Evolutionary conservation across 1,140 invertebrate species (phyloP).

Genomic region (Vanessa atalanta): DNA sequence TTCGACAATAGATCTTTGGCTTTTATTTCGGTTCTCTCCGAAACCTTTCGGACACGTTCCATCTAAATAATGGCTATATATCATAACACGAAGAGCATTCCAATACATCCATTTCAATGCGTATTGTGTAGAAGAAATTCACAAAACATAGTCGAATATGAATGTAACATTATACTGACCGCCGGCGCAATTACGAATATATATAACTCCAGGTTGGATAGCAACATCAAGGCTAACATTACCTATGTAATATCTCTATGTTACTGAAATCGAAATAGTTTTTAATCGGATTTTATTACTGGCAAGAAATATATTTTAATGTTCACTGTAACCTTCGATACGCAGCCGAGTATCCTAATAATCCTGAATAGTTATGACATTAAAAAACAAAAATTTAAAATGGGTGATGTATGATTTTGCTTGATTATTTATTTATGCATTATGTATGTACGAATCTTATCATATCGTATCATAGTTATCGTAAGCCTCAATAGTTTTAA

Average conservation of each 20-base stretch:
- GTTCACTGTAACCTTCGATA: too few relatives aligned
- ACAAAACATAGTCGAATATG: conserved; percentile 14
- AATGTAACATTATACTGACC: conserved; percentile 11
- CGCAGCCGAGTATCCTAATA: too few relatives aligned
- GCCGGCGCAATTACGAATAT: conserved; percentile 8
- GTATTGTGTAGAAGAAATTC: conserved; percentile 19
- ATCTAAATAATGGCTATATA: conserved; percentile 26
- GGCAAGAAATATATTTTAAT: too few relatives aligned
- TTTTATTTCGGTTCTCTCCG: not conserved
- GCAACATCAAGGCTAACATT: not conserved
- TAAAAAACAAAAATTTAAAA: too few relatives aligned
- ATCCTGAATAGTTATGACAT: too few relatives aligned
- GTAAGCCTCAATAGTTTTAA: too few relatives aligned
- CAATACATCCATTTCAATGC: conserved; percentile 16
- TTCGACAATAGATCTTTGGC: not conserved
- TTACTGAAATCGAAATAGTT: too few relatives aligned
- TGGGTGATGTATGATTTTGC: too few relatives aligned
- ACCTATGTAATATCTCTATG: not conserved
- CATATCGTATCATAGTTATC: too few relatives aligned
- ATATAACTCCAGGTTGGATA: not conserved
- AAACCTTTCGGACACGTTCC: conserved; percentile 22
- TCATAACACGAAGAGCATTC: conserved; percentile 4
- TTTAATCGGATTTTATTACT: too few relatives aligned
- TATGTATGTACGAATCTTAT: too few relatives aligned
- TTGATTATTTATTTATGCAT: too few relatives aligned